phyloP scores from a whole-genome alignment of 2,888 invertebrate species.

The Melieria crassipennis region DNA sequence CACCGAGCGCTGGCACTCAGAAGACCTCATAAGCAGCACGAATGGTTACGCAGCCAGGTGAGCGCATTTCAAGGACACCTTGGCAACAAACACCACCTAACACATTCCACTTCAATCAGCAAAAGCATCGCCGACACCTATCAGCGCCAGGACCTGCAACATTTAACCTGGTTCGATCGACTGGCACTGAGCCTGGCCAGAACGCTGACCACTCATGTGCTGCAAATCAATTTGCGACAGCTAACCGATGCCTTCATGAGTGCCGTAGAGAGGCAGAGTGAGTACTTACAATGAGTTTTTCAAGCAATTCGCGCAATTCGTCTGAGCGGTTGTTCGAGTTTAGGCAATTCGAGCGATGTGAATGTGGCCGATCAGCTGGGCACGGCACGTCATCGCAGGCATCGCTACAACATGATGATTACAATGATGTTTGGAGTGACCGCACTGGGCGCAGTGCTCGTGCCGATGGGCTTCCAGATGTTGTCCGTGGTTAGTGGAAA shows the following conservation, averaged over 20 bases:
- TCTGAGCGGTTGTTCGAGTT: no score
- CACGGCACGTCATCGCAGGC: conserved; percentile 68
- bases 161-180: conserved; percentile 69
- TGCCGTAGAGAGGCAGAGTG: conserved; percentile 33
- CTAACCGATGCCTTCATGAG: conserved; percentile 50
- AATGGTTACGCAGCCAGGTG: no score
- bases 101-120: background rate
- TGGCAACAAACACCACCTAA: no score
- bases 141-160: conserved; percentile 50
- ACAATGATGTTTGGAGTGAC: conserved; percentile 83
- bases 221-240: conserved; percentile 72
- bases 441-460: conserved; percentile 78
- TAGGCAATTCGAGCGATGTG: background rate
- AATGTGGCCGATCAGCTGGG: conserved; percentile 43
- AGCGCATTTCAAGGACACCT: no score
- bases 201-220: conserved; percentile 72
- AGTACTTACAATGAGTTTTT: background rate
- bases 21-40: background rate
- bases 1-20: background rate
- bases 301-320: no score
- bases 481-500: conserved; percentile 84
- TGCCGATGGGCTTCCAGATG: conserved; percentile 87
- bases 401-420: conserved; percentile 76
- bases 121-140: conserved; percentile 8
- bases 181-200: conserved; percentile 70